Evolutionary conservation across 2,888 invertebrate genomes (phyloP).

Genomic region (Apeira syringaria): DNA sequence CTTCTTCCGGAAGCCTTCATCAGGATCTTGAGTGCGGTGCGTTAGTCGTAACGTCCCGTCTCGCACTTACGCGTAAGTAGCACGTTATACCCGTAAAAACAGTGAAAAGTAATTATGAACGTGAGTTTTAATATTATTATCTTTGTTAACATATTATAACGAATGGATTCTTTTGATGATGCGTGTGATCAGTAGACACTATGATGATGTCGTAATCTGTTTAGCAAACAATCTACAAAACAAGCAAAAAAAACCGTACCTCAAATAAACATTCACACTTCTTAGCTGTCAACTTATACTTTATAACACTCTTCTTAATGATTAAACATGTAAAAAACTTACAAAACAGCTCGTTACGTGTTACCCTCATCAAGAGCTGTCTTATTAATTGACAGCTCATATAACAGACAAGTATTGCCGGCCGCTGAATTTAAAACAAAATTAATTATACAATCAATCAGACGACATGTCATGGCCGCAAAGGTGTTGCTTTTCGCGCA

Average conservation of each 20-base stretch:
- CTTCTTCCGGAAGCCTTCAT: no score
- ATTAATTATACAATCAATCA: conserved; percentile 82
- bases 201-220: background rate
- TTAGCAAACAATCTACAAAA: background rate
- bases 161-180: no score
- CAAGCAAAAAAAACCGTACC: conserved; percentile 18
- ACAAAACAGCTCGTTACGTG: conserved; percentile 65
- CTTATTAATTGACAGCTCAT: conserved; percentile 78
- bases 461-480: conserved; percentile 71
- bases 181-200: no score
- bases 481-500: conserved; percentile 80
- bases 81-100: no score
- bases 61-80: no score
- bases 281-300: conserved; percentile 63
- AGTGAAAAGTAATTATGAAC: no score
- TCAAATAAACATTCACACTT: conserved; percentile 54
- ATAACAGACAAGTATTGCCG: conserved; percentile 63
- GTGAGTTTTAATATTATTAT: no score
- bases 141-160: no score
- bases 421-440: conserved; percentile 73
- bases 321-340: conserved; percentile 53
- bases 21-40: no score
- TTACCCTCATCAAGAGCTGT: conserved; percentile 75
- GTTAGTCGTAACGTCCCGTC: no score
- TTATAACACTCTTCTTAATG: conserved; percentile 62